Conservation (phyloP, 2,888 invertebrate species). For the Machimus atricapillus region DNA sequence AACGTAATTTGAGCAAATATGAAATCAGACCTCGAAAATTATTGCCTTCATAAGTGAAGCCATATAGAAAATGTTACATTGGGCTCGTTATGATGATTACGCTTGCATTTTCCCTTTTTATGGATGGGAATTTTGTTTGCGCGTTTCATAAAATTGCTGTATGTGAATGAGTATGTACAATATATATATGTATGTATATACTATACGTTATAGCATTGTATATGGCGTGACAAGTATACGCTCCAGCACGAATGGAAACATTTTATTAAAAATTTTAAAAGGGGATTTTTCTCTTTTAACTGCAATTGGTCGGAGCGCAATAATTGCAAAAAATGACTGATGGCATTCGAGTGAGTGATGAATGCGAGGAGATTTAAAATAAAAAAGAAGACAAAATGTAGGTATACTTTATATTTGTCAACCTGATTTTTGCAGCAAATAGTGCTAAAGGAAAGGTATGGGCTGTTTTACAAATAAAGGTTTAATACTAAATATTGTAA, state of each 20-base stretch:
- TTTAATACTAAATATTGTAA: too few species aligned
- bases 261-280: not conserved
- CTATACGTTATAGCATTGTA: too few species aligned
- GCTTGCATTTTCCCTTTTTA: not conserved
- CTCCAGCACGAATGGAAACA: not conserved
- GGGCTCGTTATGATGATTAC: not conserved
- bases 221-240: not conserved
- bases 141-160: not conserved
- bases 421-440: not conserved
- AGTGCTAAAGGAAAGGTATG: not conserved
- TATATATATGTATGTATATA: too few species aligned
- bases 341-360: not conserved
- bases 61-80: not conserved
- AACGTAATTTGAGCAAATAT: conserved; percentile 13
- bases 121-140: not conserved
- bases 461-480: too few species aligned
- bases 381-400: not conserved
- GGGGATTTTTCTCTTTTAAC: not conserved
- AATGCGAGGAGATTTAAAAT: not conserved
- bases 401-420: not conserved
- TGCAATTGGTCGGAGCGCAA: not conserved
- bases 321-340: not conserved
- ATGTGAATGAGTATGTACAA: not conserved
- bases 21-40: not conserved
- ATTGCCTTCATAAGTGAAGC: conserved; percentile 8